Base-by-base conservation (phyloP, 1,140 invertebrate species). In the Gonatopus flavifemur region DNA sequence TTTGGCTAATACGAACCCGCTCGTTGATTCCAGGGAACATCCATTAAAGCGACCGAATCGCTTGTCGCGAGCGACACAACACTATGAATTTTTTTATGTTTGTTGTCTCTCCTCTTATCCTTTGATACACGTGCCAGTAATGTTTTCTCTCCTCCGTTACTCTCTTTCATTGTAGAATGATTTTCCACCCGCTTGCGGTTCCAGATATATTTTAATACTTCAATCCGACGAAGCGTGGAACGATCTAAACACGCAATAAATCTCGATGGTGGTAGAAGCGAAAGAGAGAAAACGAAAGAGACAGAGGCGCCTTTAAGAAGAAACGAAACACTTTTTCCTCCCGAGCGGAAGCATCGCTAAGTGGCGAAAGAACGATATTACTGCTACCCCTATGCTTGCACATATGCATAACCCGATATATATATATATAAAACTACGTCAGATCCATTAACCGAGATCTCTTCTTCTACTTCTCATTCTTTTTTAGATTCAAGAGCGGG, bases 191-290 rank as follows among this genome's bases (percentile, higher is more conserved):
- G n/a, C n/a, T n/a, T n/a, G n/a, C n/a, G n/a, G n/a, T n/a, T n/a
- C n/a, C n/a, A n/a, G n/a, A n/a, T n/a, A n/a, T n/a, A n/a, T n/a
- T 62, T 59, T 52, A 57, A 66, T 57, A 48, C 55, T 54, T 57
- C 50, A 57, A 62, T 64, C 44, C 24, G 39, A 18, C 50, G 38
- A 30, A 55, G 50, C 50, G 47, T 56, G 48, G 33, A 30, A 48
- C 19, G 55, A 64, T 67, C 60, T 64, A 67, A 66, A 66, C 62
- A 59, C 52, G 49, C 60, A 49, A 67, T 69, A 67, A 67, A 69
- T 69, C 55, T 52, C 36, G 6, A 28, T 36, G 47, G 46, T 40
- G 35, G 21, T 37, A 20, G 32, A 31, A 43, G 41, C 25, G 31
- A 49, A 49, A 39, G 22, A n/a, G n/a, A n/a, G n/a, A n/a, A n/a